Percentiles rank a stretch among this genome's conserved stretches.
Evolutionary conservation across 2,797 vertebrate species (phyloP).

Genomic region (Bradypodion pumilum): DNA sequence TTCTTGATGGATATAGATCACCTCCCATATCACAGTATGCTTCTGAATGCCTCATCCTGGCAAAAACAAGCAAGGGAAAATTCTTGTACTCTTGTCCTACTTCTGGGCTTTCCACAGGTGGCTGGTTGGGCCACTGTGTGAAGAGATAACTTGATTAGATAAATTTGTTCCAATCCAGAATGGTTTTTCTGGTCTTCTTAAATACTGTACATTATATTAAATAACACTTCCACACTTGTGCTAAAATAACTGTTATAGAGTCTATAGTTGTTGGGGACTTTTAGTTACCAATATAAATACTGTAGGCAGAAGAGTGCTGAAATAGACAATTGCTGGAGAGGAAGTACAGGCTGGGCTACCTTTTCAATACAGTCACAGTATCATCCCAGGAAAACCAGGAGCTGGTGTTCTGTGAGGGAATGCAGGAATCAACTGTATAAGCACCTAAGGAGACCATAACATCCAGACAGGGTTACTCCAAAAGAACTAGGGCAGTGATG

Average conservation of each 20-base stretch:
- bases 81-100: neutral
- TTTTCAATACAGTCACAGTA: too few species aligned
- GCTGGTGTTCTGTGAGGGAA: too few species aligned
- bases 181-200: neutral
- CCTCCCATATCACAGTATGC: neutral
- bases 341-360: too few species aligned
- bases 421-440: too few species aligned
- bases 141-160: neutral
- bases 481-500: too few species aligned
- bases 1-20: neutral
- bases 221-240: neutral
- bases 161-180: neutral
- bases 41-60: neutral
- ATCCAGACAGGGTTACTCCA: too few species aligned
- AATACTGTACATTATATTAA: neutral
- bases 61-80: neutral
- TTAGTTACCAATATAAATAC: too few species aligned
- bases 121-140: neutral
- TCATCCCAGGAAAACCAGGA: too few species aligned
- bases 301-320: too few species aligned
- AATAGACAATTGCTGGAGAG: too few species aligned
- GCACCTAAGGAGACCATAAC: too few species aligned
- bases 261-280: neutral
- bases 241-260: neutral
- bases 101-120: neutral